These are phyloP conservation scores for Cinclus cinclus DNA, from an alignment of 2,113 vertebrate genomes.

Conservation along the genomic window DNA sequence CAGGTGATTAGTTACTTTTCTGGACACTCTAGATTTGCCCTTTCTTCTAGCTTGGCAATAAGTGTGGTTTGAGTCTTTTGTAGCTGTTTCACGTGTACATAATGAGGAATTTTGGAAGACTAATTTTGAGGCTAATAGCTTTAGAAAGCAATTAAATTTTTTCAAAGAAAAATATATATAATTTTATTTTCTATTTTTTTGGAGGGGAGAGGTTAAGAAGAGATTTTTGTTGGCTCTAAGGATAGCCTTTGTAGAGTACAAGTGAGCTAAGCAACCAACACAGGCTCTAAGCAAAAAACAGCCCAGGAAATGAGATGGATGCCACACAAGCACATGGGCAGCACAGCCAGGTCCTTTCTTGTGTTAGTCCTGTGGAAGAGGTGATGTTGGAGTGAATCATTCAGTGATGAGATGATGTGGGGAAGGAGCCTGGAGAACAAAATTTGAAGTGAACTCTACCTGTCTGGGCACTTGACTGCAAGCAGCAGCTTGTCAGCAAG, in stretches of 20 bases:
- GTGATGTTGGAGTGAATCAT: accelerated
- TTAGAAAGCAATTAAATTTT: not conserved
- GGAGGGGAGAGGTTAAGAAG: too few species aligned
- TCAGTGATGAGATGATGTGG: not conserved
- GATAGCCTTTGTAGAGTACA: not conserved
- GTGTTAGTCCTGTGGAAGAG: not conserved
- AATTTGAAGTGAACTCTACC: not conserved
- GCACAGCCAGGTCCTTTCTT: not conserved
- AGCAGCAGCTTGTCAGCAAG: not conserved
- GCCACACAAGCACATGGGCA: accelerated
- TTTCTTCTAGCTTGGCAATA: not conserved
- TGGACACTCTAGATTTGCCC: not conserved
- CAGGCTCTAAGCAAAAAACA: accelerated
- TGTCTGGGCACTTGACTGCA: not conserved
- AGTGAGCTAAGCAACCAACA: not conserved
- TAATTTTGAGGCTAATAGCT: not conserved
- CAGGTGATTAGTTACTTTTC: not conserved
- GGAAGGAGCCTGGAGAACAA: not conserved
- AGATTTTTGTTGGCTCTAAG: not conserved
- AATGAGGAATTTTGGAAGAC: not conserved
- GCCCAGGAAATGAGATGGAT: accelerated
- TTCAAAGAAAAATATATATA: not conserved
- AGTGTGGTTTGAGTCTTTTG: not conserved
- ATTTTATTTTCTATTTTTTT: not conserved
- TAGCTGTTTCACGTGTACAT: accelerated